phyloP scores from a whole-genome alignment of 92 coral and sea anemone genomes.

The Umimayanthus kanabou region DNA sequence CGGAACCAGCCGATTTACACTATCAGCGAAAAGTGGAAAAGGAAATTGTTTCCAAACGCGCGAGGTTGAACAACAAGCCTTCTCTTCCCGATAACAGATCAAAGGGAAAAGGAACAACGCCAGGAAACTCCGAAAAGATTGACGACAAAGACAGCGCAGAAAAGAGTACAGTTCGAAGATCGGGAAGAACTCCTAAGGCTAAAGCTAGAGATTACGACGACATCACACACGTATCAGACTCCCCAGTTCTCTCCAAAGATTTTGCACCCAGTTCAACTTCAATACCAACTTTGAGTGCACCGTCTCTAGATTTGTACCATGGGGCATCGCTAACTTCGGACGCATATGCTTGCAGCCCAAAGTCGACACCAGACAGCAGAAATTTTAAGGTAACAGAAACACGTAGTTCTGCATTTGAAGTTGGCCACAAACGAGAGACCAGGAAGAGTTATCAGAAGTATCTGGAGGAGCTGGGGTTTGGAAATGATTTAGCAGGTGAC shows the following conservation, averaged over 20 bases:
- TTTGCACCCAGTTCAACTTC: background rate
- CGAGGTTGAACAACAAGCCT: background rate
- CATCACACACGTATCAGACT: slow-evolving; percentile 12
- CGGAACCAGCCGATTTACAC: slow-evolving; percentile 28
- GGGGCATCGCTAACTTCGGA: background rate
- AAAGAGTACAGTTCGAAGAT: slow-evolving; percentile 65
- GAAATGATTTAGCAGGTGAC: background rate
- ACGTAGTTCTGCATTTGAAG: background rate
- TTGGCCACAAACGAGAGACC: slow-evolving; percentile 72
- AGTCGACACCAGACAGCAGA: background rate
- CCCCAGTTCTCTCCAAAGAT: slow-evolving; percentile 14
- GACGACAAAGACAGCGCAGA: slow-evolving; percentile 8
- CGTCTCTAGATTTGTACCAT: background rate
- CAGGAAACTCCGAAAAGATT: background rate
- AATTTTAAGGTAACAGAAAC: background rate
- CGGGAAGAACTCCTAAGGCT: slow-evolving; percentile 97
- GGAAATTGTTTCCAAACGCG: slow-evolving; percentile 18
- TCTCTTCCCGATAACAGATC: background rate
- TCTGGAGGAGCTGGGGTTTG: slow-evolving; percentile 60
- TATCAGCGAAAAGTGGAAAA: slow-evolving; percentile 16
- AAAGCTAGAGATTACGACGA: slow-evolving; percentile 78
- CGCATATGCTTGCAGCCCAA: background rate
- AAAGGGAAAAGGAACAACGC: background rate
- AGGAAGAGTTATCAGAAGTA: slow-evolving; percentile 73
- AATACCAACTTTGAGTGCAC: background rate